phyloP scores from a whole-genome alignment of 1,140 invertebrate genomes.

The Drosophila miranda region DNA sequence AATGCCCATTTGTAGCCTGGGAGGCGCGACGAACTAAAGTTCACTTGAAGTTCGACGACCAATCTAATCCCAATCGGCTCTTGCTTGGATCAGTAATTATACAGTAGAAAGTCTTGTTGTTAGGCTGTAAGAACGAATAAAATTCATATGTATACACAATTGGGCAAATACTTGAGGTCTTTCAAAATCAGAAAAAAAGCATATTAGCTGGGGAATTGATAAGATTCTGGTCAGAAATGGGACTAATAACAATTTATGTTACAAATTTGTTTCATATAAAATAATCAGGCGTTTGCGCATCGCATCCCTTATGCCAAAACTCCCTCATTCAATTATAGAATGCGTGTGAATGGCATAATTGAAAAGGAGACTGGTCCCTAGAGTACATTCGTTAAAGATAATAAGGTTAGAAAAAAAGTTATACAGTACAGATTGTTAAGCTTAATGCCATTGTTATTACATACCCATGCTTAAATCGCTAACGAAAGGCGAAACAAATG shows the following conservation, averaged over 20 bases:
- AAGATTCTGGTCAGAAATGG: too few relatives aligned
- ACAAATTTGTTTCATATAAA: slow-evolving; percentile 47
- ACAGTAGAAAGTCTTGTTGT: too few relatives aligned
- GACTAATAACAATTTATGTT: slow-evolving; percentile 3
- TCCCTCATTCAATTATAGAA: slow-evolving; percentile 73
- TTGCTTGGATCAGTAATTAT: too few relatives aligned
- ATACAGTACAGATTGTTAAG: slow-evolving; percentile 69
- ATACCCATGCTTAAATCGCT: slow-evolving; percentile 27
- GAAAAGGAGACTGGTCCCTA: slow-evolving; percentile 68
- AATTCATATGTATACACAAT: too few relatives aligned
- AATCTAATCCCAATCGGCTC: too few relatives aligned
- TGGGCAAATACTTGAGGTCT: too few relatives aligned
- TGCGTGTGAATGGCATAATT: slow-evolving; percentile 75
- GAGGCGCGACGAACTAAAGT: too few relatives aligned
- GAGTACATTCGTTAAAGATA: slow-evolving; percentile 79
- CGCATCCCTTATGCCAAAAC: slow-evolving; percentile 22
- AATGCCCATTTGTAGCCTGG: too few relatives aligned
- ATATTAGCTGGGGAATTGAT: too few relatives aligned
- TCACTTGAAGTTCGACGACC: too few relatives aligned
- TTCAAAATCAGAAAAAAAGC: too few relatives aligned
- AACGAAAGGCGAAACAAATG: slow-evolving; percentile 63
- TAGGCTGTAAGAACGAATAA: too few relatives aligned
- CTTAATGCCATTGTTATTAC: slow-evolving; percentile 59
- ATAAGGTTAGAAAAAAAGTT: slow-evolving; percentile 71
- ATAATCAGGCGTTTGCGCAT: slow-evolving; percentile 3